These are phyloP conservation scores for Ooceraea biroi DNA, from an alignment of 1,140 invertebrate species.

Conservation along the genomic window DNA sequence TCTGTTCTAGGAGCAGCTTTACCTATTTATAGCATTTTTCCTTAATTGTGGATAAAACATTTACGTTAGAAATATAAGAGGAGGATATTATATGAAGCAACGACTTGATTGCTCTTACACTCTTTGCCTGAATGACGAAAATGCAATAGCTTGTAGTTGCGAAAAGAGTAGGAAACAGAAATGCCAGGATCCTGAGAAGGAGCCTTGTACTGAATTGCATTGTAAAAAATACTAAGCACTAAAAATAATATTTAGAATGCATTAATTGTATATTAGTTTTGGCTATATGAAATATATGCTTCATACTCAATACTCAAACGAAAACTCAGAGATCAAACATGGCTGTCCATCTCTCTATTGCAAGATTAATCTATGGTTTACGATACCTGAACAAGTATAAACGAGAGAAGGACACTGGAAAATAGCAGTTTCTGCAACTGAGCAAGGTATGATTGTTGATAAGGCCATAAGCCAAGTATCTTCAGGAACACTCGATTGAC, in stretches of 20 bases:
- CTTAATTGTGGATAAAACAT: neutral
- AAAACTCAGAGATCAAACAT: no score
- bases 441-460: slow-evolving; percentile 2
- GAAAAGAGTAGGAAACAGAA: neutral
- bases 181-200: neutral
- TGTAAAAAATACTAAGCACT: slow-evolving; percentile 36
- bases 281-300: no score
- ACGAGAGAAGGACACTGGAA: no score
- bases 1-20: neutral
- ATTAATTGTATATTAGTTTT: neutral
- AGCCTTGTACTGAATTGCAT: neutral
- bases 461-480: slow-evolving; percentile 20
- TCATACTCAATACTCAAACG: no score
- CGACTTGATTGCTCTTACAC: neutral
- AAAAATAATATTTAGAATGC: neutral
- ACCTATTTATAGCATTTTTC: slow-evolving; percentile 3
- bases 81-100: neutral
- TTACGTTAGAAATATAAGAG: no score
- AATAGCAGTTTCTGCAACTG: neutral
- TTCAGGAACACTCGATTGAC: slow-evolving; percentile 21
- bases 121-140: slow-evolving; percentile 10
- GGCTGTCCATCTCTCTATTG: no score
- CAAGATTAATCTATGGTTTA: no score
- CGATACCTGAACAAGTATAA: no score
- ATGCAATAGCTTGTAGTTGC: slow-evolving; percentile 4